Base-by-base conservation (phyloP, 2,797 vertebrate genomes). In the Molossus molossus region DNA sequence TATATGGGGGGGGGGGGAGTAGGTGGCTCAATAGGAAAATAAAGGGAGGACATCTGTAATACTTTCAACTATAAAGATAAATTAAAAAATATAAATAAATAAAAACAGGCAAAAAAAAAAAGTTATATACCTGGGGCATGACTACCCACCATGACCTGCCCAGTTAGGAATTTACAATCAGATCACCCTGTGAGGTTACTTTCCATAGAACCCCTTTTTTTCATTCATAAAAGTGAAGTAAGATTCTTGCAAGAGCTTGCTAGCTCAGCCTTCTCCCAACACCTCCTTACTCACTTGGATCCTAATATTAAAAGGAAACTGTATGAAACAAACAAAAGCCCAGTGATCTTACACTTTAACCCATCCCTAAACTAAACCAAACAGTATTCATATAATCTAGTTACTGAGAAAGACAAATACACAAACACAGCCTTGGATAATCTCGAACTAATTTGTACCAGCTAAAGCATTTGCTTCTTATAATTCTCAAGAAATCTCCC, bases 271-370 rank as follows among this genome's bases (percentile, higher is more conserved):
- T 64, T 69, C 33, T 87, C 57, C 50, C 29, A 13, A 21, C 5
- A 21, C 40, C 60, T 75, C 18, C 37, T 87, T 33, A n/a, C 21
- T 37, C 77, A 48, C n/a, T 62, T 62, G 70, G 58, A 23, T 62
- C 79, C 50, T 86, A 90, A 73, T 79, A 87, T 12, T 72, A 58
- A 88, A 64, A 96, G 60, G 48, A 33, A 58, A 64, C 58, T 83
- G 25, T 60, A 67, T 45, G 50, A 50, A 84, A 60, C 73, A 62
- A 77, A 58, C 23, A 60, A 80, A 65, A 45, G 55, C 17, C 65
- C 33, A n/a, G 45, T 18, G 55, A 80, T 55, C n/a, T 55, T 25
- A 93, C 23, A 50, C 73, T 92, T 87, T 33, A 81, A 77, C 9
- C 9, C 50, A 67, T 69, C 18, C 20, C n/a, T 69, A 89, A 88